Base-by-base conservation (phyloP, 2,888 invertebrate genomes). In the Cantharis lateralis region DNA sequence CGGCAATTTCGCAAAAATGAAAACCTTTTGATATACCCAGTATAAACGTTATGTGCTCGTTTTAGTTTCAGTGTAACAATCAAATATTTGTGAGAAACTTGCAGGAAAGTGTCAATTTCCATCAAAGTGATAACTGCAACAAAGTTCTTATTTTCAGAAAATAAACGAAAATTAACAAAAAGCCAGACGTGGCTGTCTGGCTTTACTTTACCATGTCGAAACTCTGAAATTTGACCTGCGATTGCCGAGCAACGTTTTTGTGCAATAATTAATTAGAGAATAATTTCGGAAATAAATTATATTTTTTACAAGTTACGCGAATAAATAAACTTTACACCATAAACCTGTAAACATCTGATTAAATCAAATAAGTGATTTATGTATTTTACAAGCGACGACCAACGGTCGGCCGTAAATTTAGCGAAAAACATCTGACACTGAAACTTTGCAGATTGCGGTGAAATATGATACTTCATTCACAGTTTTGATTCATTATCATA, bases 401-500 rank as follows among this genome's bases (percentile, higher is more conserved):
- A 83, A 82, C 82, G 84, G 82, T 81, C 82, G 85, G 85, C 85
- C 86, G 86, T 86, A 86, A 86, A 87, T 86, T 85, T 85, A 83
- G 82, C 81, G 81, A 79, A 72, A 81, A 81, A 82, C 86, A 85
- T 87, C 86, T 87, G 86, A 86, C 84, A 84, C 84, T 86, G 87
- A 87, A 86, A 84, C 85, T 84, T 84, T 83, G 82, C 85, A 85
- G 86, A 86, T 86, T 86, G 84, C 83, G 82, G 84, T 87, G 86
- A 87, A 86, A 86, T 87, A 87, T 87, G 86, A 85, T 83, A 84
- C 84, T 86, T 86, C 87, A 86, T 85, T 86, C 85, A 85, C 86
- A 85, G 85, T 78, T 83, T 79, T 82, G 84, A 85, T 84, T 85
- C 84, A 85, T 84, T 83, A 83, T 81, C 82, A 84, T 84, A 84